Evolutionary conservation across 1,140 invertebrate genomes (phyloP), one percentile per base, ranked within the genome.

Genomic region (Pantala flavescens): DNA sequence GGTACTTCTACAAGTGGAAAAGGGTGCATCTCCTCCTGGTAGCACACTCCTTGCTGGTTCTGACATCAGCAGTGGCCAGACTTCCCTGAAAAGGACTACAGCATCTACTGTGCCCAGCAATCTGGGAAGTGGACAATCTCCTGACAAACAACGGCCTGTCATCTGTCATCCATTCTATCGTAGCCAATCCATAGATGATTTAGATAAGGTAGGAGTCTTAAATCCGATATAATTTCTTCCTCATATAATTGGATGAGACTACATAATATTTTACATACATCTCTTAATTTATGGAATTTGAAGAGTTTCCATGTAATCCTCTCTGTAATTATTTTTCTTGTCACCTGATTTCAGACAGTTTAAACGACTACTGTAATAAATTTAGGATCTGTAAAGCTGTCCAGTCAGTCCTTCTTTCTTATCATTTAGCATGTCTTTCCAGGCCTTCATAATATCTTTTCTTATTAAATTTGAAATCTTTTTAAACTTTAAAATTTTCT

Each of bases 1-100:
- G 77, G 90, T 95, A 0, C 85, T 87, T 63, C 82, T 93, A 9
- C 87, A 90, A 77, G 86, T 92, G n/a, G 85, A 88, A 74, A 88
- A 83, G 77, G 83, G 84, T 0, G 78, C 75, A 28, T 77, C 82
- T 72, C 80, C 82, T 71, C 71, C 71, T 28, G 70, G 63, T 75
- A 36, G 43, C 14, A 71, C 63, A 72, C 49, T 63, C 5, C 49
- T 63, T 16, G 49, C 49, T 63, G 76, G 71, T 43, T 71, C n/a
- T 75, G 76, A 75, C 78, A 81, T 16, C 75, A 77, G 71, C 80
- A 82, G 70, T 82, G 7, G 81, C 79, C 75, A 78, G 79, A 70
- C 82, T 80, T 76, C 84, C 83, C 0, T 86, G 84, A 83, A 84
- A 81, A 85, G 85, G 79, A 86, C 78, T 75, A 81, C 81, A 14